These are phyloP conservation scores for Parasteatoda tepidariorum DNA, from an alignment of 1,140 invertebrate species.

Conservation along the genomic window DNA sequence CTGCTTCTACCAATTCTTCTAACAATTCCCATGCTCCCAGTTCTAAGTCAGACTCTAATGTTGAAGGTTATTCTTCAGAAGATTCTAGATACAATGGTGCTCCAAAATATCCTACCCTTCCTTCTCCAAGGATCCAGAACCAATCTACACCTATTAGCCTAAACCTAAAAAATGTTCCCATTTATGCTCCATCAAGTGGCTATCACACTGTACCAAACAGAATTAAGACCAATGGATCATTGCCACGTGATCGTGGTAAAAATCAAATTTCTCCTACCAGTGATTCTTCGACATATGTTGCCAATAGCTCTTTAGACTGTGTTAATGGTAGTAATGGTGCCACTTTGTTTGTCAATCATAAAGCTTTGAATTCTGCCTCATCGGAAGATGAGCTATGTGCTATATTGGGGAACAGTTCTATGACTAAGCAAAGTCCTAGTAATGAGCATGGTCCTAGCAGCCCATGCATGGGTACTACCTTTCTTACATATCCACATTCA, in stretches of 20 bases:
- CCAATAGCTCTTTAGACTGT: constrained; percentile 63
- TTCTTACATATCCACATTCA: constrained; percentile 65
- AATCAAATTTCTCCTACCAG: constrained; percentile 26
- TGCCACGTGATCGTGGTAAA: constrained; percentile 76
- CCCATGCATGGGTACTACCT: constrained; percentile 54
- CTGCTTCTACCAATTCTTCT: constrained; percentile 51
- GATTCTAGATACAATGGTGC: constrained; percentile 19
- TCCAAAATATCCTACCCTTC: constrained; percentile 35
- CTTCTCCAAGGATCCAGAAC: neutral
- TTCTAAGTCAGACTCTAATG: constrained; percentile 47
- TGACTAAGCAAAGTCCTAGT: constrained; percentile 31
- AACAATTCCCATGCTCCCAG: constrained; percentile 19
- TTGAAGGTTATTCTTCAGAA: constrained; percentile 51
- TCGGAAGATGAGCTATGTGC: constrained; percentile 67
- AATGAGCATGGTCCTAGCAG: constrained; percentile 35
- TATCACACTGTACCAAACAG: constrained; percentile 70
- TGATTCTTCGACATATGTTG: neutral
- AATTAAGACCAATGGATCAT: constrained; percentile 88
- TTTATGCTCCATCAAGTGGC: constrained; percentile 19
- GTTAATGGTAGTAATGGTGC: constrained; percentile 62
- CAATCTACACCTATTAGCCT: neutral
- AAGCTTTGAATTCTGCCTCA: constrained; percentile 62
- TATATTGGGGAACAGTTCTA: constrained; percentile 65
- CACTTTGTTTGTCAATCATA: constrained; percentile 60
- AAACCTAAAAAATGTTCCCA: neutral